Evolutionary conservation across 2,888 invertebrate genomes (phyloP), one percentile per base, ranked within the genome.

Genomic region (Pristionchus fissidentatus): DNA sequence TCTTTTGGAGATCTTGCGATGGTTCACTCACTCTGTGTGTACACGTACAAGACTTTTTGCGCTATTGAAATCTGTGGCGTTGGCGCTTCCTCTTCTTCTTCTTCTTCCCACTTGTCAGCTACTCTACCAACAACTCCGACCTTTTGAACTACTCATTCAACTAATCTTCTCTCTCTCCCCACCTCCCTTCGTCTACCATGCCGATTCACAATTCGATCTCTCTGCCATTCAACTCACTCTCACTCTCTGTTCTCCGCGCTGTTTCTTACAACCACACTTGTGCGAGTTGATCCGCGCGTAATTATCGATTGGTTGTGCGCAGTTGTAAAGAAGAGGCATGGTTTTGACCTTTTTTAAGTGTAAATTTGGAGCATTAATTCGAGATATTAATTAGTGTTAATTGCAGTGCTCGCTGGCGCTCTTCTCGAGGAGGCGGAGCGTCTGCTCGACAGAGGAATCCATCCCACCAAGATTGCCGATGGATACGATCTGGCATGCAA

Each of bases 381-480:
- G n/a, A n/a, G n/a, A n/a, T n/a, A 70, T 70, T 49, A 46, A 77
- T 77, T 35, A 19, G 3, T 26, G n/a, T n/a, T 41, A 15, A 13
- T 92, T 92, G 78, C 92, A 94, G 95, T 95, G 0, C 91, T 95
- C 84, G 95, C 95, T 88, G 96, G 97, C 77, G 97, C 98, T 2
- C 94, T 99, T 2, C 93, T 99, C 84, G 98, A 99, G 92, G 97
- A 98, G 93, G 98, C 99, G 0, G 96, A 97, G 89, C 94, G 95
- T 86, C 93, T 99, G 19, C 93, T 99, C 5, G 98, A 99, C 94
- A 96, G 96, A 91, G 99, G 99, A 62, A 97, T 99, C 92, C 99
- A 99, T 93, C 99, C 99, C 0, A 97, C 98, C 90, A 95, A 98
- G 90, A 97, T 99, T 89, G 98, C 99, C 8, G 99, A 99, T 93